Conservation (phyloP, 2,888 invertebrate species). For the Timandra comae region DNA sequence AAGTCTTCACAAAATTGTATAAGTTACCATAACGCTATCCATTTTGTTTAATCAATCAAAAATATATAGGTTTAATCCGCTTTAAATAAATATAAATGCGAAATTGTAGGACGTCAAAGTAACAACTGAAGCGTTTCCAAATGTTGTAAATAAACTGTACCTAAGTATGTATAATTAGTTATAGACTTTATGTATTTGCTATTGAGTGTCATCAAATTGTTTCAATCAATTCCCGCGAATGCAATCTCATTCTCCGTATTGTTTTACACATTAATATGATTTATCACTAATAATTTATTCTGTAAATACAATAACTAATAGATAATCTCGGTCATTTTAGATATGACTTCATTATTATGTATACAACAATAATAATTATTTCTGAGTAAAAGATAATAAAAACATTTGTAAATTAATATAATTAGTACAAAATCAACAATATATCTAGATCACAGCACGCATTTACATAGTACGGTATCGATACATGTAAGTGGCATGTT, state of each 20-base stretch:
- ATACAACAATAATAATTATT: constrained; percentile 45
- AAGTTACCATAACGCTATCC: constrained; percentile 58
- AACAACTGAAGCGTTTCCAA: constrained; percentile 2
- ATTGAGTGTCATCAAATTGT: constrained; percentile 11
- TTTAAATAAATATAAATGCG: constrained; percentile 40
- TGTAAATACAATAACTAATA: constrained; percentile 38
- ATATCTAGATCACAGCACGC: constrained; percentile 61
- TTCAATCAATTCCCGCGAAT: constrained; percentile 63
- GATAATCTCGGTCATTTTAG: constrained; percentile 51
- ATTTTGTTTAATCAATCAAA: constrained; percentile 46
- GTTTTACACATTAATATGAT: constrained; percentile 21
- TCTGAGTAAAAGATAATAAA: constrained; percentile 52
- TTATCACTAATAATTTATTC: constrained; percentile 29
- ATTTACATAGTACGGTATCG: constrained; percentile 34
- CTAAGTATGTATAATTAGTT: not conserved
- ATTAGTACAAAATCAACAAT: constrained; percentile 54
- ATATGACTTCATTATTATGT: constrained; percentile 58
- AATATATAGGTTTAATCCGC: constrained; percentile 40
- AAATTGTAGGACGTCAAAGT: constrained; percentile 4
- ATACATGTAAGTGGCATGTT: constrained; percentile 35
- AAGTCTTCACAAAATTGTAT: constrained; percentile 69
- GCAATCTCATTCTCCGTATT: constrained; percentile 36
- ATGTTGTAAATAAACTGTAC: constrained; percentile 2
- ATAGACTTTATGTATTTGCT: constrained; percentile 23
- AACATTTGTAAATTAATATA: constrained; percentile 53